Percentiles rank a stretch among this genome's conserved stretches.
Conservation (phyloP, 2,113 vertebrate species). For the Arizona elegans region DNA sequence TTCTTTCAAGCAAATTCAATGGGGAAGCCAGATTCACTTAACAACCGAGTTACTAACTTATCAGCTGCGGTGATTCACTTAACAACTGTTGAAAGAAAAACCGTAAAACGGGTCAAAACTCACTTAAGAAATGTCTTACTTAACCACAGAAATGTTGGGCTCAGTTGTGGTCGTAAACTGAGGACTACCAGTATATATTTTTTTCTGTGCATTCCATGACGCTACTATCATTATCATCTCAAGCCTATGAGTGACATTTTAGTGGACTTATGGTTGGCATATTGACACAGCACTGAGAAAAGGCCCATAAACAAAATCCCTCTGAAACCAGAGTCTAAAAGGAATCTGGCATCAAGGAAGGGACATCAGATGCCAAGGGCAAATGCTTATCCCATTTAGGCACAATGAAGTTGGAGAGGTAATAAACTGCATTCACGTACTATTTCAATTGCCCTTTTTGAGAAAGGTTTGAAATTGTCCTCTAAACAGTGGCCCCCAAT, state of each 20-base stretch:
- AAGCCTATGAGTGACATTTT: neutral
- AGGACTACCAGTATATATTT: neutral
- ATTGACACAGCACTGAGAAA: neutral
- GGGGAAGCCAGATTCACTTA: neutral
- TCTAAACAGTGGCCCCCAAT: neutral
- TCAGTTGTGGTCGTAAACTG: neutral
- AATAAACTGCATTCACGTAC: neutral
- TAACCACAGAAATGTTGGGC: neutral
- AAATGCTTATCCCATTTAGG: neutral
- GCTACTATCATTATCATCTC: neutral
- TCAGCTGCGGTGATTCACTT: no score
- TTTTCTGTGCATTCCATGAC: neutral
- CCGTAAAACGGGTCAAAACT: neutral
- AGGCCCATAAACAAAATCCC: neutral
- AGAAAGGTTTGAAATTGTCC: neutral
- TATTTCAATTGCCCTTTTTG: neutral
- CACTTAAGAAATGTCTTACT: no score
- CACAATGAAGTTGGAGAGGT: neutral
- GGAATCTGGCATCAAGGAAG: neutral
- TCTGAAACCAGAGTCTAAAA: neutral
- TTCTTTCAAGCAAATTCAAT: neutral
- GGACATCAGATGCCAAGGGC: neutral
- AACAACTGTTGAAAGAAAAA: neutral
- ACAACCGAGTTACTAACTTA: no score
- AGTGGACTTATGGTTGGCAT: neutral